Conservation (phyloP, 2,888 invertebrate species). For the Lasioglossum figueresi region DNA sequence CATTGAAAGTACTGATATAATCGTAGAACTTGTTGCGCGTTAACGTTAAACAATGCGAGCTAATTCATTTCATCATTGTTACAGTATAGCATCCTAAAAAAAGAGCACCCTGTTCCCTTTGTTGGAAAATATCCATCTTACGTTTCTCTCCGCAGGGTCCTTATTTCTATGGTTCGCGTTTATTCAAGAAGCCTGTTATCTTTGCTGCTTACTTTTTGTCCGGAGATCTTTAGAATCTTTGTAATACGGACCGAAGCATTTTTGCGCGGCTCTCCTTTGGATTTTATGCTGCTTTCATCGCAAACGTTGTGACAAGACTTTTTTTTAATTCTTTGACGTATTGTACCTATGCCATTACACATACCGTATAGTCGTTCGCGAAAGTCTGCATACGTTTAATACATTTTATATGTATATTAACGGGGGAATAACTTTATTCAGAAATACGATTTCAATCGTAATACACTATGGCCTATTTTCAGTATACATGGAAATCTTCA, state of each 20-base stretch:
- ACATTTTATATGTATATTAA: neutral
- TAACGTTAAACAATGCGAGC: neutral
- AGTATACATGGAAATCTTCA: too few relatives aligned
- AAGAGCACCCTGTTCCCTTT: neutral
- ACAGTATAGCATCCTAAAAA: neutral
- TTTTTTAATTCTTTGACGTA: neutral
- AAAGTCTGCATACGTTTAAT: neutral
- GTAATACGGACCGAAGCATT: neutral
- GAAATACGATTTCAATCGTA: too few relatives aligned
- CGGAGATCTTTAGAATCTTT: constrained; percentile 2
- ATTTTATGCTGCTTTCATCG: neutral
- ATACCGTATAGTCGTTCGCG: neutral
- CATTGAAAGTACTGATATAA: neutral
- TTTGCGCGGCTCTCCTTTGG: neutral
- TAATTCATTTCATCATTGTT: neutral
- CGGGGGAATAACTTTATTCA: too few relatives aligned
- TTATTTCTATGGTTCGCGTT: neutral
- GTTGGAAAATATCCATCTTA: neutral
- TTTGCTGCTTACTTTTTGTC: neutral
- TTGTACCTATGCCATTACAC: neutral
- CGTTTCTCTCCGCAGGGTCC: neutral
- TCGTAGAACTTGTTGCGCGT: neutral
- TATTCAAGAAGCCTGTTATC: neutral
- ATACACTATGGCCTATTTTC: too few relatives aligned
- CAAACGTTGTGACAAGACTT: neutral